A percentile compares a stretch with the other conserved stretches of the same genome.
Evolutionary conservation across 37 sponge, comb jelly and placozoan species (phyloP).

Genomic region (Mnemiopsis leidyi): DNA sequence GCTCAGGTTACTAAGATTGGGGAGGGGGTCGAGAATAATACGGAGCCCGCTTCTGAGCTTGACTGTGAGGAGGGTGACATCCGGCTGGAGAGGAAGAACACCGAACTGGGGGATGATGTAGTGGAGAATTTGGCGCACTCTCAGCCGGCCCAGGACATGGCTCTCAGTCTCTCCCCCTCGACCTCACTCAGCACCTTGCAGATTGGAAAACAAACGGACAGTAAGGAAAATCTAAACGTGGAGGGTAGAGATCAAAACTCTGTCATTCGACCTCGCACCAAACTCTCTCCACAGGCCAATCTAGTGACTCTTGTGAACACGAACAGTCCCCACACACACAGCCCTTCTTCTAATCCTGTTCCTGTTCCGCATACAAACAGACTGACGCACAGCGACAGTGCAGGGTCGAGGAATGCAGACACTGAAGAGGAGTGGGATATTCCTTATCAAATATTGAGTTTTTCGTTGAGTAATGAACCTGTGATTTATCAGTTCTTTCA

Average conservation of each 20-base stretch:
- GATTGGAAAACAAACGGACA: background rate
- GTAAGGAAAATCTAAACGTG: background rate
- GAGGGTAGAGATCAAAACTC: background rate
- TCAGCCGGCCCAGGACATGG: background rate
- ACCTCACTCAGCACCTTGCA: background rate
- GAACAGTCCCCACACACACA: background rate
- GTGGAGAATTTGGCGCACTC: background rate
- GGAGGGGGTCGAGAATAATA: background rate
- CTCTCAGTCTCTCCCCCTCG: background rate
- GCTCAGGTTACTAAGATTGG: slow-evolving; percentile 35
- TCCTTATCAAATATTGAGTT: background rate
- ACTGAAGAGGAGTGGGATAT: background rate
- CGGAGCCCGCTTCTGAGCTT: background rate
- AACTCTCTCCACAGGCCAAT: background rate
- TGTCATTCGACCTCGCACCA: background rate
- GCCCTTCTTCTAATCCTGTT: background rate
- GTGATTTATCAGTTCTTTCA: background rate
- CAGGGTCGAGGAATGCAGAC: no score
- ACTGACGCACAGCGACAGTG: background rate
- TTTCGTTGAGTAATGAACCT: background rate
- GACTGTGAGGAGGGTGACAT: background rate
- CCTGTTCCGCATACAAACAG: background rate
- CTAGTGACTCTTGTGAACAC: background rate
- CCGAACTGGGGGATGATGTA: background rate
- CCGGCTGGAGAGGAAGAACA: background rate